Evolutionary conservation across 1,140 invertebrate genomes (phyloP).

Genomic region (Drosophila setifemur): DNA sequence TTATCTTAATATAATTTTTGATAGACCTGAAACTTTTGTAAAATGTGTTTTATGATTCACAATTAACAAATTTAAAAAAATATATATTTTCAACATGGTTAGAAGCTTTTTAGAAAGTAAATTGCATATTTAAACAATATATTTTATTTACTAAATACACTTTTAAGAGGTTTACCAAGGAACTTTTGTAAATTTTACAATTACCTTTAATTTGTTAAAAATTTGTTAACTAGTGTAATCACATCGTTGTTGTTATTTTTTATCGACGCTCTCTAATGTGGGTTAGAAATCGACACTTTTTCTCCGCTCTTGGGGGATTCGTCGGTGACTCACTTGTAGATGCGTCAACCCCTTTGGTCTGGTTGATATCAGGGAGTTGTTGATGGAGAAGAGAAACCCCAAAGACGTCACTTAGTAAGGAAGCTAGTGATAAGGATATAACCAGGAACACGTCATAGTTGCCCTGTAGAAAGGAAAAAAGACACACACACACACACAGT

Average conservation of each 20-base stretch:
- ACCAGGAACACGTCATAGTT: conserved; percentile 58
- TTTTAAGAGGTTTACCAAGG: no score
- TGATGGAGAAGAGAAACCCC: conserved; percentile 5
- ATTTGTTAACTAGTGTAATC: not conserved
- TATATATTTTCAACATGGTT: no score
- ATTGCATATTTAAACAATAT: no score
- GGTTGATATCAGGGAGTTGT: conserved; percentile 20
- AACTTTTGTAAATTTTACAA: no score
- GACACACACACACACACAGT: not conserved
- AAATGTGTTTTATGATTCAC: no score
- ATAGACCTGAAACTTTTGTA: no score
- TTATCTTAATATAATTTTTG: no score
- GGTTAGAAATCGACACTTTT: conserved; percentile 46
- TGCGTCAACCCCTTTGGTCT: not conserved
- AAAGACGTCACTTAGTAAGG: conserved; percentile 43
- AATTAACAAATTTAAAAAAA: no score
- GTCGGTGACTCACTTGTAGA: conserved; percentile 44
- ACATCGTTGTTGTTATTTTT: not conserved
- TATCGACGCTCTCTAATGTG: conserved; percentile 37
- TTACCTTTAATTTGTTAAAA: not conserved
- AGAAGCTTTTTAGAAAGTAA: no score
- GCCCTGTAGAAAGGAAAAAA: not conserved
- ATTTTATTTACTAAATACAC: no score
- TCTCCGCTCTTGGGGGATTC: conserved; percentile 10
- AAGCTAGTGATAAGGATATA: conserved; percentile 54